Conservation (phyloP, 1,140 invertebrate species). For the Zaprionus inermis region DNA sequence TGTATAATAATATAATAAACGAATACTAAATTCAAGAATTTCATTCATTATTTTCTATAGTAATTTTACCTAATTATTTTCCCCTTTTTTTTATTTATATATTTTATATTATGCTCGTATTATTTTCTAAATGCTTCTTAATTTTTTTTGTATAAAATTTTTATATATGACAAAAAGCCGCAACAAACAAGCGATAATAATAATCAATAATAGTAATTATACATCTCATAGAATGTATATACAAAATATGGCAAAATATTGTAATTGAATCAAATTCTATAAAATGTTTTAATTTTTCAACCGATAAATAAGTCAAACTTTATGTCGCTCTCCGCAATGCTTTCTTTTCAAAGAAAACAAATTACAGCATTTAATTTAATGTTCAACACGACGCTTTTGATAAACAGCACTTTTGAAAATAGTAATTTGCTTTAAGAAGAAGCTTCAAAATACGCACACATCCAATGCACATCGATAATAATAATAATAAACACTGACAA, state of each 20-base stretch:
- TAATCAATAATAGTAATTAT: conserved; percentile 54
- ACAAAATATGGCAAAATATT: conserved; percentile 62
- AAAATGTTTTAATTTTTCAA: conserved; percentile 56
- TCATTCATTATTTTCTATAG: conserved; percentile 29
- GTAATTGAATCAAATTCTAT: conserved; percentile 78
- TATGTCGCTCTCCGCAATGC: conserved; percentile 35
- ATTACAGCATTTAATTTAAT: conserved; percentile 17
- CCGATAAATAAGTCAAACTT: conserved; percentile 58
- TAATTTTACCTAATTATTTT: conserved; percentile 48
- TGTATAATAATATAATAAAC: conserved; percentile 74
- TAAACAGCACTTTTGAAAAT: conserved; percentile 27
- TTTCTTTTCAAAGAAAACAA: conserved; percentile 15
- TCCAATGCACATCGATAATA: conserved; percentile 70
- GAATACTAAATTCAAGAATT: conserved; percentile 68
- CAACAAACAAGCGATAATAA: conserved; percentile 80
- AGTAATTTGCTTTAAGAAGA: conserved; percentile 47
- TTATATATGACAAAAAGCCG: conserved; percentile 78
- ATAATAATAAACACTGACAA: conserved; percentile 79
- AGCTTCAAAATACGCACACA: conserved; percentile 60
- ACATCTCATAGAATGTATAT: conserved; percentile 37
- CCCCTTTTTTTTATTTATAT: conserved; percentile 16
- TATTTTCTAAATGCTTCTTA: conserved; percentile 64
- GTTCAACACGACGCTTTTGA: not conserved
- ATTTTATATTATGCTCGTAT: conserved; percentile 33
- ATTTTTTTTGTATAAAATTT: conserved; percentile 48